A percentile compares a stretch with the other conserved stretches of the same genome.
phyloP scores from a whole-genome alignment of 2,888 invertebrate species.

The Eucera pruinosa region DNA sequence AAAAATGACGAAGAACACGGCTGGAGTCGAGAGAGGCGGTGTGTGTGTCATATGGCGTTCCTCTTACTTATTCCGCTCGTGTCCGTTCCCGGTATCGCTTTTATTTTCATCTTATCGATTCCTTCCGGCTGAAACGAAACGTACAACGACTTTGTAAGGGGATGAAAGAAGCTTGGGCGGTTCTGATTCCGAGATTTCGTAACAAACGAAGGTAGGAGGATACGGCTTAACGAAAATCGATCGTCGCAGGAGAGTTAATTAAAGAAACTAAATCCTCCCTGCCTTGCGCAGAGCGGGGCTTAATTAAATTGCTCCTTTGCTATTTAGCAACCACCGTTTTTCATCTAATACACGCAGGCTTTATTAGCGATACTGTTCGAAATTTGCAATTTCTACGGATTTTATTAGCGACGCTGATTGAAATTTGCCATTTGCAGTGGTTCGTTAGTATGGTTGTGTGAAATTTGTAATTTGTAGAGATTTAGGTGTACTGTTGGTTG shows the following conservation, averaged over 20 bases:
- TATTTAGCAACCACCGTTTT: constrained; percentile 4
- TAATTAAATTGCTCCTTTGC: constrained; percentile 36
- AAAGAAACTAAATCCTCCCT: constrained; percentile 27
- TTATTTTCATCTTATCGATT: constrained; percentile 51
- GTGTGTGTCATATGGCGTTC: constrained; percentile 40
- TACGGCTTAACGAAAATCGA: constrained; percentile 3
- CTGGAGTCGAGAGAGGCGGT: no score
- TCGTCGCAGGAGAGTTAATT: constrained; percentile 27
- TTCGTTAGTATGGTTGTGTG: no score
- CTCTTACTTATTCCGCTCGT: constrained; percentile 36
- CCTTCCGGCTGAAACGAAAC: constrained; percentile 5
- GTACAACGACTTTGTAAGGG: background rate
- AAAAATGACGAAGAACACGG: constrained; percentile 38
- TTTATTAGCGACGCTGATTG: no score
- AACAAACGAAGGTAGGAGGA: constrained; percentile 5
- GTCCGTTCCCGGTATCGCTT: constrained; percentile 34
- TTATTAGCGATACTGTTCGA: background rate
- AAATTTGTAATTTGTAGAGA: no score
- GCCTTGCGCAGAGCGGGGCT: background rate
- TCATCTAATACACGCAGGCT: background rate
- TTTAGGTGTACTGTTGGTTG: no score
- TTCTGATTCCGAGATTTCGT: constrained; percentile 11
- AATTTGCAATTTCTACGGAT: background rate
- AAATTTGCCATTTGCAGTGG: no score
- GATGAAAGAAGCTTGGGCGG: background rate